These are phyloP conservation scores for Fulica atra DNA, from an alignment of 2,113 vertebrate genomes.

Conservation along the genomic window DNA sequence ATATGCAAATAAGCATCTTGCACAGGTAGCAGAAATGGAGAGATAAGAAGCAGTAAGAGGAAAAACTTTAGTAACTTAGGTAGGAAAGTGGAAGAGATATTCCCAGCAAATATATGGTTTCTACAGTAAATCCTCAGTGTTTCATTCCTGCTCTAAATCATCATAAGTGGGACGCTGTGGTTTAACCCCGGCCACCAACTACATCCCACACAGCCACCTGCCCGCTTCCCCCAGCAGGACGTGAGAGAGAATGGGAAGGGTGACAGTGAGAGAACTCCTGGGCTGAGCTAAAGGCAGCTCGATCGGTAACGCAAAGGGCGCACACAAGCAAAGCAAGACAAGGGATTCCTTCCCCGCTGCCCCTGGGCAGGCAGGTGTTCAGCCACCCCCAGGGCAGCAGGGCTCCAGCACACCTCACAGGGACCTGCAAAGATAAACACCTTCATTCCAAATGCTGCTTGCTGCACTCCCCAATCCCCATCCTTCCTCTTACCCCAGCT, in stretches of 20 bases:
- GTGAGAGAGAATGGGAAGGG: not conserved
- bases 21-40: not conserved
- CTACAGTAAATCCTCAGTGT: not conserved
- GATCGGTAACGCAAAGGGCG: rapidly evolving
- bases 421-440: not conserved
- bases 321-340: rapidly evolving
- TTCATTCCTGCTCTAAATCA: not conserved
- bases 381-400: not conserved
- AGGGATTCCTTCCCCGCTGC: rapidly evolving
- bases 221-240: not conserved
- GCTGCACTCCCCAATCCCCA: too few species aligned
- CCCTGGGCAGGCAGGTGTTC: not conserved
- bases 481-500: not conserved
- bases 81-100: not conserved
- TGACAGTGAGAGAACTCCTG: not conserved
- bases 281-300: not conserved
- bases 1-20: not conserved
- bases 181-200: too few species aligned
- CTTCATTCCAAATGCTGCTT: rapidly evolving
- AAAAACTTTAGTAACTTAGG: not conserved
- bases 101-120: not conserved
- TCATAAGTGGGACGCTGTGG: not conserved
- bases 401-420: rapidly evolving
- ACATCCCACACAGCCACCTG: not conserved
- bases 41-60: not conserved